A percentile compares a stretch with the other conserved stretches of the same genome.
Conservation (phyloP, 2,888 invertebrate genomes). For the Erpobdella octoculata region DNA sequence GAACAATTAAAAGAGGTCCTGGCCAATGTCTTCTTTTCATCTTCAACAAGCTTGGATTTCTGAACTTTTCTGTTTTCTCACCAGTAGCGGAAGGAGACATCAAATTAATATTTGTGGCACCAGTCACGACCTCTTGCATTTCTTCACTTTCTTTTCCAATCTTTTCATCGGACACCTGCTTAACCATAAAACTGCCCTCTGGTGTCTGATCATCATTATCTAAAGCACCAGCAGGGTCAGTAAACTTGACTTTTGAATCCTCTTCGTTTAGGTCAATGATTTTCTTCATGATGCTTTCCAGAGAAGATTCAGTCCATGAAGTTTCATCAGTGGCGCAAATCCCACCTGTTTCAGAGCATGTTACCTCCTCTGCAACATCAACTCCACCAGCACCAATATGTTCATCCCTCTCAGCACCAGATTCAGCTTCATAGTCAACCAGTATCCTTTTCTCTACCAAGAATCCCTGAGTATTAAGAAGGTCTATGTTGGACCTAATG, state of each 20-base stretch:
- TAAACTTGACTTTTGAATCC: neutral
- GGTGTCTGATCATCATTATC: too few relatives aligned
- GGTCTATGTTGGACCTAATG: neutral
- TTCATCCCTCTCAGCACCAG: neutral
- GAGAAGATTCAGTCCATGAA: neutral
- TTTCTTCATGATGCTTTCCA: neutral
- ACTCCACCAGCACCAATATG: neutral
- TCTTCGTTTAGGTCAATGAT: neutral
- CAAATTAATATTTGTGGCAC: too few relatives aligned
- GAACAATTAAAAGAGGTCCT: constrained; percentile 53
- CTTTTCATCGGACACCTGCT: neutral
- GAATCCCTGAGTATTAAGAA: neutral
- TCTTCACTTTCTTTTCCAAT: neutral
- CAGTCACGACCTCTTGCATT: neutral
- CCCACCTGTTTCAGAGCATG: too few relatives aligned
- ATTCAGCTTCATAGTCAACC: neutral
- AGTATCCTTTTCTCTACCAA: neutral
- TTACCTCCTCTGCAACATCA: neutral
- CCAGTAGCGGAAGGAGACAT: neutral
- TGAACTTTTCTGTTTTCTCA: constrained; percentile 17
- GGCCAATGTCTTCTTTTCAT: constrained; percentile 41
- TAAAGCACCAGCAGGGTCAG: too few relatives aligned
- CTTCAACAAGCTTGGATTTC: constrained; percentile 47
- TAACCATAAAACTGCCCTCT: neutral
- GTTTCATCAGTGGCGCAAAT: neutral